Percentiles rank a stretch among this genome's conserved stretches.
phyloP scores from a whole-genome alignment of 2,113 vertebrate species.

The Dolichotis patagonum region DNA sequence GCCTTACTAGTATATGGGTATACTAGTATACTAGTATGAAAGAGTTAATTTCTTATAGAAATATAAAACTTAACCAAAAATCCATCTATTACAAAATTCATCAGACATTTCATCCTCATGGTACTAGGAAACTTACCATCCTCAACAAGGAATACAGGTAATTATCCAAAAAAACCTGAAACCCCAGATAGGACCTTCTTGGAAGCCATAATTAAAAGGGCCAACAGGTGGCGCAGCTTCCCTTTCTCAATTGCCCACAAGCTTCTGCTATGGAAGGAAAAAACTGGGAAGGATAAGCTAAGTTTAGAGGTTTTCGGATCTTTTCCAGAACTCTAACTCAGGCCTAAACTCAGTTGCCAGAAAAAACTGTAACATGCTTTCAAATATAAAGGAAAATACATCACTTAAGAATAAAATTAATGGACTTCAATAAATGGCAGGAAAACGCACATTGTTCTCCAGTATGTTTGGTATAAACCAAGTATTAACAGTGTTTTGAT shows the following conservation, averaged over 20 bases:
- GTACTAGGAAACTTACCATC: neutral
- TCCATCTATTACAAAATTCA: constrained; percentile 40
- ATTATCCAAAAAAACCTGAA: constrained; percentile 2
- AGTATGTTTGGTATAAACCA: constrained; percentile 29
- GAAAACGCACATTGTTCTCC: constrained; percentile 29
- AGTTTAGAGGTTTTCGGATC: neutral
- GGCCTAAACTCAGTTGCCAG: neutral
- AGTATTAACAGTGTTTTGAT: neutral
- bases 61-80: constrained; percentile 56
- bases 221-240: constrained; percentile 61
- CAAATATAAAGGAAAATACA: constrained; percentile 20
- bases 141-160: neutral
- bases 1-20: neutral
- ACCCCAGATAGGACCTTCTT: neutral
- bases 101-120: constrained; percentile 31
- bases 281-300: neutral
- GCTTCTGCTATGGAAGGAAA: neutral
- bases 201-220: constrained; percentile 8
- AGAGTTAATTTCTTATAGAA: constrained; percentile 48
- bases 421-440: constrained; percentile 23
- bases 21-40: too few relatives aligned
- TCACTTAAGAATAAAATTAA: constrained; percentile 36
- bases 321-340: neutral
- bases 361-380: constrained; percentile 44
- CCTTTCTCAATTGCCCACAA: neutral